Evolutionary conservation across 2,888 invertebrate species (phyloP), one percentile per base, ranked within the genome.

Genomic region (Lucinisca nassula): DNA sequence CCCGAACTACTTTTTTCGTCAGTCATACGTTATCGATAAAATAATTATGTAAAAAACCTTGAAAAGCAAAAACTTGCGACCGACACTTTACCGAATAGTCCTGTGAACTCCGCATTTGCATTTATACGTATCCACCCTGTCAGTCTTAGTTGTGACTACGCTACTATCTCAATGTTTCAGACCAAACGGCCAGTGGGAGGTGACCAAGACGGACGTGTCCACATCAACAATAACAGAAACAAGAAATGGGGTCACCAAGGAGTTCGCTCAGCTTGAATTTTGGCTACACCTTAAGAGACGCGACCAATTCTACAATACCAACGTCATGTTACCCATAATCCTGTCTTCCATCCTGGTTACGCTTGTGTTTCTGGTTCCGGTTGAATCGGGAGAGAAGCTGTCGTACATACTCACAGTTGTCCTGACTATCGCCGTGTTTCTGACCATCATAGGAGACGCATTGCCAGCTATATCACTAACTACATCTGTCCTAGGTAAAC

Each of bases 241-340:
- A 1, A 80, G 72, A 38, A 67, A 27, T 45, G 78, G 78, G 40
- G 76, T 74, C 0, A 79, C 67, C 8, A 76, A 76, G 32, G 61
- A 27, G 30, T 82, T 72, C 38, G 27, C 84, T 24, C 88, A 85
- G 76, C 72, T 88, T 8, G 77, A 85, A 24, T 88, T 88, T 51
- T 38, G 67, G 70, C 32, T 88, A 17, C 40, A 30, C 37, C 40
- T 84, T 27, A 38, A 79, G 37, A 87, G 92, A 17, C 84, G 91
- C 17, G 72, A 87, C 8, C 85, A 61, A 24, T 92, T 88, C 67
- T 92, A 92, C 88, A 89, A 90, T 72, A 83, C 90, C 37, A 90
- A 88, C 37, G 87, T 92, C 32, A 73, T 92, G 75, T 85, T 92
- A 82, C 92, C 92, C 3, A 74, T 91, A 38, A 61, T 90, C 35